phyloP scores from a whole-genome alignment of 1,140 invertebrate genomes.

The Semibalanus balanoides region DNA sequence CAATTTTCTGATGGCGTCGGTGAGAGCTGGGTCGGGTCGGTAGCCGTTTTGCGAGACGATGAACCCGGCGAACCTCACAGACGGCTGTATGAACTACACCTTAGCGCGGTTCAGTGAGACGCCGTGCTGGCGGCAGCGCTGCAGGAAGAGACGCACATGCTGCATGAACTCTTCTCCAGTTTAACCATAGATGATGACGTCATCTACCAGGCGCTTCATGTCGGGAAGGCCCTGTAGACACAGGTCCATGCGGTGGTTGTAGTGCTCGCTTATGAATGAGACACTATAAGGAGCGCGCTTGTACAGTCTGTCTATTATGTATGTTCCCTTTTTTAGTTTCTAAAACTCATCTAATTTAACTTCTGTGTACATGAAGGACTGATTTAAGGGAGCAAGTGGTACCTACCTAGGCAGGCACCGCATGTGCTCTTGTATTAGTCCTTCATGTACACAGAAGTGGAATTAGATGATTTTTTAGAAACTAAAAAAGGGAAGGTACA shows the following conservation, averaged over 20 bases:
- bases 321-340: too few relatives aligned
- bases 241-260: constrained; percentile 1
- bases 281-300: not conserved
- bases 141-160: not conserved
- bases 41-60: not conserved
- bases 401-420: too few relatives aligned
- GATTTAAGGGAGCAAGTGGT: too few relatives aligned
- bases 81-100: not conserved
- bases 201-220: not conserved
- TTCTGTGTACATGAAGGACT: too few relatives aligned
- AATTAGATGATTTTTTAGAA: too few relatives aligned
- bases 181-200: not conserved
- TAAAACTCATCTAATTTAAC: too few relatives aligned
- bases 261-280: not conserved
- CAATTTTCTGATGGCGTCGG: not conserved
- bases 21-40: not conserved
- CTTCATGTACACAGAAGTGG: too few relatives aligned
- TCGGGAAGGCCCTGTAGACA: not conserved
- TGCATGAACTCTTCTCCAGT: not conserved
- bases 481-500: too few relatives aligned
- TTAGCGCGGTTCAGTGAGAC: not conserved
- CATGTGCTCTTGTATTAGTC: too few relatives aligned
- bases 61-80: not conserved
- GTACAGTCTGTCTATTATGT: too few relatives aligned
- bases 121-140: not conserved